Evolutionary conservation across 2,113 vertebrate genomes (phyloP).

Genomic region (Sisor rabdophorus): DNA sequence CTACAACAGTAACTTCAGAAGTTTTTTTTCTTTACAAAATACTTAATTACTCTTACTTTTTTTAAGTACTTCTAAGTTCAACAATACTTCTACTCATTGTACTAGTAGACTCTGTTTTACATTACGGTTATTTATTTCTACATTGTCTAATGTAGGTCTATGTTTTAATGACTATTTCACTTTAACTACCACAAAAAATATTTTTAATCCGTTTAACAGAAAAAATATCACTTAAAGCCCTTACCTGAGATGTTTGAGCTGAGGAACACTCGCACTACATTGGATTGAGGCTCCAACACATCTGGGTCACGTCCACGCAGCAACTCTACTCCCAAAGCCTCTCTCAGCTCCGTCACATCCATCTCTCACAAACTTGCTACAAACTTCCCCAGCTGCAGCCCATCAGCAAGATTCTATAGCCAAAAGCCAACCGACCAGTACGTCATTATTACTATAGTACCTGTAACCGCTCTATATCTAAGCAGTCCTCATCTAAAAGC

Average conservation of each 20-base stretch:
- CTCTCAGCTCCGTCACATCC: constrained; percentile 17
- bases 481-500: background rate
- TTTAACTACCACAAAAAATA: background rate
- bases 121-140: background rate
- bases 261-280: constrained; percentile 68
- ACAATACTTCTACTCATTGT: no score
- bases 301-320: constrained; percentile 46
- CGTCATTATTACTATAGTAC: background rate
- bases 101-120: no score
- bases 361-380: background rate
- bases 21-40: no score
- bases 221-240: background rate
- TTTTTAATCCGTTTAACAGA: background rate
- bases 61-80: no score
- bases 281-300: constrained; percentile 52
- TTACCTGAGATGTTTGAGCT: constrained; percentile 75
- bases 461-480: background rate
- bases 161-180: background rate
- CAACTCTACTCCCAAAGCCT: constrained; percentile 43
- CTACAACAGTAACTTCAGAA: no score
- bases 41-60: no score
- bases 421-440: background rate
- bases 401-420: background rate
- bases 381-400: background rate
- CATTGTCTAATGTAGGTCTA: background rate